Evolutionary conservation across 1,140 invertebrate genomes (phyloP).

Genomic region (Pseudomyrmex cubaensis): DNA sequence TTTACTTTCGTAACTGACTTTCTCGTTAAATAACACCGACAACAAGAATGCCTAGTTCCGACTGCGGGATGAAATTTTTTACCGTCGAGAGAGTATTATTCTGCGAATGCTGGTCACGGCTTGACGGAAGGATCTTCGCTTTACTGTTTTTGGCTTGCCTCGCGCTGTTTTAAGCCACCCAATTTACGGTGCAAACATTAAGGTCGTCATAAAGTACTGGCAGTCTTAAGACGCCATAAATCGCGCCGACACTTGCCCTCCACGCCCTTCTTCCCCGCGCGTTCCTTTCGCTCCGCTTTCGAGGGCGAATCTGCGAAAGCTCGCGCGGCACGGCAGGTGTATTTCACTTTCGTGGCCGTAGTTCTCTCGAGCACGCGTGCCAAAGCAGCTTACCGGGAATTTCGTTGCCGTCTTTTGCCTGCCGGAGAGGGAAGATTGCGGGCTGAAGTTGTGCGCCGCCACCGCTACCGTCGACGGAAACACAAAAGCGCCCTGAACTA

Average conservation of each 20-base stretch:
- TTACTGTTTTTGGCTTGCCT: constrained; percentile 68
- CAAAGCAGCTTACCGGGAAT: constrained; percentile 54
- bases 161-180: constrained; percentile 65
- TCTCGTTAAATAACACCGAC: no score
- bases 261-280: constrained; percentile 15
- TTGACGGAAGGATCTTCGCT: constrained; percentile 56
- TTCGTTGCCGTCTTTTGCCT: constrained; percentile 50
- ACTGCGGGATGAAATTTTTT: neutral
- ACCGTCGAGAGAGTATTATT: constrained; percentile 57
- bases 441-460: constrained; percentile 34
- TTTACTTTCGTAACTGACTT: no score
- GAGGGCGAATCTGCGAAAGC: constrained; percentile 46
- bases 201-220: constrained; percentile 73
- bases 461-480: neutral
- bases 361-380: constrained; percentile 50
- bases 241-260: constrained; percentile 50
- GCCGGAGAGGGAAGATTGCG: constrained; percentile 25
- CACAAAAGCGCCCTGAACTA: constrained; percentile 19
- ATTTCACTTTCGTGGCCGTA: constrained; percentile 67
- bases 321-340: constrained; percentile 54
- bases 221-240: constrained; percentile 73
- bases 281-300: constrained; percentile 31
- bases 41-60: no score
- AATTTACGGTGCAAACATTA: constrained; percentile 77
- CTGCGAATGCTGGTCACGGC: constrained; percentile 62